Evolutionary conservation across 2,113 vertebrate species (phyloP).

Genomic region (Heterotilapia buettikoferi): DNA sequence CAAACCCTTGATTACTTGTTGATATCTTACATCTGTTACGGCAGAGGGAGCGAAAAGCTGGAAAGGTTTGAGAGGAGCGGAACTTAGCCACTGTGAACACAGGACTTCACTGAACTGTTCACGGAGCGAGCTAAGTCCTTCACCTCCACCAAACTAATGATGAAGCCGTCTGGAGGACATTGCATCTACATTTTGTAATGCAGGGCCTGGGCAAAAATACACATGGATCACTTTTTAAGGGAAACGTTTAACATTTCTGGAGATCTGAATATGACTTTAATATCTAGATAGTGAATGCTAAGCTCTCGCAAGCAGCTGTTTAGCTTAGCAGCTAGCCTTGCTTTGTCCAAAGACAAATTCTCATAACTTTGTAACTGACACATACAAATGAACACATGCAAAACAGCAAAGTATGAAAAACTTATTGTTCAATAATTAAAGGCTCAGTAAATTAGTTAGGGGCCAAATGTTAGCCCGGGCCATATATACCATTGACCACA

Average conservation of each 20-base stretch:
- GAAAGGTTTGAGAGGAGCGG: slow-evolving; percentile 72
- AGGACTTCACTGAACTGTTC: slow-evolving; percentile 75
- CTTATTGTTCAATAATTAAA: not conserved
- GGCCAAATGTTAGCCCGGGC: not conserved
- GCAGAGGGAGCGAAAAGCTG: not conserved
- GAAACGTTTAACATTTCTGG: not conserved
- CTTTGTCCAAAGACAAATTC: not conserved
- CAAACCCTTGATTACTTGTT: not conserved
- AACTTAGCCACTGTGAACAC: slow-evolving; percentile 90
- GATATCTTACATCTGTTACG: not conserved
- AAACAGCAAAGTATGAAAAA: not conserved
- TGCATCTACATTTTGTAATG: not conserved
- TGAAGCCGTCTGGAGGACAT: not conserved
- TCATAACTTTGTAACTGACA: not conserved
- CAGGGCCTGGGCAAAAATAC: not conserved
- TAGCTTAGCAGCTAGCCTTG: not conserved
- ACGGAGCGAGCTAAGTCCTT: slow-evolving; percentile 83
- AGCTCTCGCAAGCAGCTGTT: not conserved
- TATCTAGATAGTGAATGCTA: not conserved
- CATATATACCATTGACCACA: not conserved
- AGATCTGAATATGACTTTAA: not conserved
- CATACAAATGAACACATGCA: not conserved
- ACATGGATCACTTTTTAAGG: not conserved
- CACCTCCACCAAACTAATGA: slow-evolving; percentile 65
- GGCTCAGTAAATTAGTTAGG: not conserved